Base-by-base conservation (phyloP, 2,888 invertebrate genomes). In the Tenthredo mesomela region DNA sequence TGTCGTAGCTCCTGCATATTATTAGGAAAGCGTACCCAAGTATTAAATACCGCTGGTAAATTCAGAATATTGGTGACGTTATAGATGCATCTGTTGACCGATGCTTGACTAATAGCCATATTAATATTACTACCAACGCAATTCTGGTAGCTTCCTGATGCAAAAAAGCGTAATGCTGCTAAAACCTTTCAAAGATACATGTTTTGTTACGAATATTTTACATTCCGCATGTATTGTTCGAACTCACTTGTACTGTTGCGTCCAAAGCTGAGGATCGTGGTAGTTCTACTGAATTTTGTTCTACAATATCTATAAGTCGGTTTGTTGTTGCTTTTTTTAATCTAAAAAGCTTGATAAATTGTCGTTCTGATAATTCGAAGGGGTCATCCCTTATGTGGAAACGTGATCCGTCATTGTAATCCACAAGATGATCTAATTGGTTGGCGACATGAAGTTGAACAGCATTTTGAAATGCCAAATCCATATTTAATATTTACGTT, bases 391-490 rank as follows among this genome's bases (percentile, higher is more conserved):
- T 83, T 86, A 86, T 85, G 92, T 90, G 50, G 80, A 84, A 37
- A 37, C 37, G 37, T 37, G 37, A 7, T 37, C 37, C 37, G 37
- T 37, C 37, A 37, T 37, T 37, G 37, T 37, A 37, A 37, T 37
- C 37, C 37, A 37, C 37, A 37, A 37, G 37, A 37, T 37, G 37
- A 0, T 37, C 7, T 37, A 37, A 37, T 37, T 37, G 7, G 37
- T 37, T 37, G 37, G 89, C 89, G 12, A 90, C 87, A 86, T 90
- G 89, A 2, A 71, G 37, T 37, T 37, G 37, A 37, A 37, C 37
- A 37, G 37, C 37, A 37, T 37, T 37, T 37, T 37, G 37, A 6
- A 37, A 37, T 7, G 37, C 37, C 37, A 37, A 37, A 37, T 37
- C 37, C 37, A 37, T 37, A 37, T 37, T 37, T 6, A 37, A 37